phyloP scores from a whole-genome alignment of 1,140 invertebrate species.

The Bicyclus anynana region DNA sequence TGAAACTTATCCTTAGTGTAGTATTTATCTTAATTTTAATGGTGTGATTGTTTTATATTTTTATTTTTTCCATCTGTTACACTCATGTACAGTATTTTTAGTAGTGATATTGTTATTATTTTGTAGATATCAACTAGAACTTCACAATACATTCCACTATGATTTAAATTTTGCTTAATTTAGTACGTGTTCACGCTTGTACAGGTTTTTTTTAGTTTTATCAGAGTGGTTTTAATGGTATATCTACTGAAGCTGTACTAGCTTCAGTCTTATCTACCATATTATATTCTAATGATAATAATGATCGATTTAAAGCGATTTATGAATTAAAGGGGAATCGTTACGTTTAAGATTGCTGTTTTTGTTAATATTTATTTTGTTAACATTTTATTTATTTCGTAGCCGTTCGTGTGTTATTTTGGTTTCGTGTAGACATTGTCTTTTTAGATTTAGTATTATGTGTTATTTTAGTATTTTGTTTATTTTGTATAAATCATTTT shows the following conservation, averaged over 20 bases:
- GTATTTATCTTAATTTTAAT: conserved; percentile 14
- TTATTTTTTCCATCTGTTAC: conserved; percentile 29
- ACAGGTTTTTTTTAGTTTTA: conserved; percentile 20
- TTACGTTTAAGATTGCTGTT: conserved; percentile 73
- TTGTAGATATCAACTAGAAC: conserved; percentile 41
- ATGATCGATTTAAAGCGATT: conserved; percentile 5
- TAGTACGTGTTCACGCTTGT: conserved; percentile 22
- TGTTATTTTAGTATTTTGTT: conserved; percentile 55
- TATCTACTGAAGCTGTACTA: conserved; percentile 6
- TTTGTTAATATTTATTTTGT: conserved; percentile 70
- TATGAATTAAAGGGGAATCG: conserved; percentile 58
- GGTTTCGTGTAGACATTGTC: conserved; percentile 33
- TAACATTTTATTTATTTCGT: conserved; percentile 55
- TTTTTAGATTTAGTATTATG: conserved; percentile 46
- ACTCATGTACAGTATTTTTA: conserved; percentile 40
- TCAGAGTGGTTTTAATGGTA: conserved; percentile 7
- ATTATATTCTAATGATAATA: not conserved
- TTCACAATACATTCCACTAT: conserved; percentile 68
- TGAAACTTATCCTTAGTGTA: conserved; percentile 16
- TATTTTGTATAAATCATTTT: conserved; percentile 40
- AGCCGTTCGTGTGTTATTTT: conserved; percentile 67
- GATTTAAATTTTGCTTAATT: conserved; percentile 31
- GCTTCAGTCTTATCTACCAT: not conserved
- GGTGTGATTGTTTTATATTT: conserved; percentile 36
- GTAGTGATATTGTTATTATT: conserved; percentile 44